A percentile compares a stretch with the other conserved stretches of the same genome.
Conservation (phyloP, 23 tunicate species). For the Diplosoma virens region DNA sequence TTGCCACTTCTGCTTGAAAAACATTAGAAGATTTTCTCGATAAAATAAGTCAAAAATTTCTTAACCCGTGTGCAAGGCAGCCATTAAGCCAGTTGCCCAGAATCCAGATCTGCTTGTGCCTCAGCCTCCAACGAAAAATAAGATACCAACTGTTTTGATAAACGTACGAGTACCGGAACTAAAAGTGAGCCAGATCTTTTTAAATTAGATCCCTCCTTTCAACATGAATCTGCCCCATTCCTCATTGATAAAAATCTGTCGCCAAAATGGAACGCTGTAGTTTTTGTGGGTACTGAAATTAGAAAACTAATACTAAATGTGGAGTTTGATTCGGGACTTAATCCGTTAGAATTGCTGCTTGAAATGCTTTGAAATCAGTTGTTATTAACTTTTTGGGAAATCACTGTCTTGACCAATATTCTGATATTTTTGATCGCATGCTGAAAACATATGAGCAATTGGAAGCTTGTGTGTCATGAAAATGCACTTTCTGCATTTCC, state of each 20-base stretch:
- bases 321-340: background rate
- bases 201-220: background rate
- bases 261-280: background rate
- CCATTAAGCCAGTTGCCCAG: constrained; percentile 20
- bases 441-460: too few relatives aligned
- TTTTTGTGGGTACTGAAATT: background rate
- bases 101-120: constrained; percentile 10
- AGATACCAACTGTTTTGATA: background rate
- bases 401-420: background rate
- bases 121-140: background rate
- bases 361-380: too few relatives aligned
- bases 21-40: constrained; percentile 36
- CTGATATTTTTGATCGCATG: too few relatives aligned
- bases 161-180: background rate
- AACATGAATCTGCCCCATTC: background rate
- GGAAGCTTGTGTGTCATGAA: too few relatives aligned
- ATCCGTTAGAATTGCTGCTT: background rate
- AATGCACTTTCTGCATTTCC: constrained; percentile 8
- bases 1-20: constrained; percentile 34
- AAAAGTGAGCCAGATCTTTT: too few relatives aligned
- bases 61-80: constrained; percentile 8
- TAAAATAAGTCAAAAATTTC: constrained; percentile 22
- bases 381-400: constrained; percentile 2
- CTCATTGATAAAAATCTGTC: background rate
- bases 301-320: background rate